phyloP scores from a whole-genome alignment of 2,797 vertebrate genomes.

The Graptemys geographica region DNA sequence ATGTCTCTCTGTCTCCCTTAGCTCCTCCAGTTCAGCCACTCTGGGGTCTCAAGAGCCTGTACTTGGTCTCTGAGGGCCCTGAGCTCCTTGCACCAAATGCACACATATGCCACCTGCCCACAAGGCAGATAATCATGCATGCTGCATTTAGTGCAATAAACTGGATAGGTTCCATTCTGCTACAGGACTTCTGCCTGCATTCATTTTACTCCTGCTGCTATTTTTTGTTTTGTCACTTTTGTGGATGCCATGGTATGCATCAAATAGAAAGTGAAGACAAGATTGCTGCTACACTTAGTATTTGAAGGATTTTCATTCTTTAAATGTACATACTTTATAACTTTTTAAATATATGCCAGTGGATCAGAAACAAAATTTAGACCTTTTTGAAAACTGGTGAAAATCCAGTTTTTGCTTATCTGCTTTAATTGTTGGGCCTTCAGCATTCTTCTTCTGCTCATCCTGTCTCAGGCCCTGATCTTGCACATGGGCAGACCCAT shows the following conservation, averaged over 20 bases:
- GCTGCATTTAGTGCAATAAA: no score
- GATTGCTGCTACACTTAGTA: not conserved
- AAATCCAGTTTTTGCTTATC: not conserved
- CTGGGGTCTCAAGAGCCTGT: no score
- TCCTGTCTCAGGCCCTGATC: not conserved
- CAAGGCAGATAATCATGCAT: no score
- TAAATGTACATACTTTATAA: not conserved
- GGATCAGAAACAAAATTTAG: not conserved
- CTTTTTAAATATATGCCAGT: not conserved
- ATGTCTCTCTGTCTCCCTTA: no score
- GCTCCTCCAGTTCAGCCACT: no score
- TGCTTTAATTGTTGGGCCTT: not conserved
- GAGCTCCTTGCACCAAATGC: no score
- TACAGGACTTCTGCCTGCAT: no score
- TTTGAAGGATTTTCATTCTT: not conserved
- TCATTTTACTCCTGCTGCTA: no score
- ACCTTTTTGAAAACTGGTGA: not conserved
- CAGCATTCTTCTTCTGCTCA: not conserved
- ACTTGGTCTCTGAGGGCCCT: no score
- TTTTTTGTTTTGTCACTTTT: no score
- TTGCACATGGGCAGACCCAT: not conserved
- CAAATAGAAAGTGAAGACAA: not conserved
- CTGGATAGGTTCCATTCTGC: no score
- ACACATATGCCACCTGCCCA: no score
- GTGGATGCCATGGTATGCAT: accelerated